Conservation (phyloP, 2,888 invertebrate species). For the Drosophila tanythrix region DNA sequence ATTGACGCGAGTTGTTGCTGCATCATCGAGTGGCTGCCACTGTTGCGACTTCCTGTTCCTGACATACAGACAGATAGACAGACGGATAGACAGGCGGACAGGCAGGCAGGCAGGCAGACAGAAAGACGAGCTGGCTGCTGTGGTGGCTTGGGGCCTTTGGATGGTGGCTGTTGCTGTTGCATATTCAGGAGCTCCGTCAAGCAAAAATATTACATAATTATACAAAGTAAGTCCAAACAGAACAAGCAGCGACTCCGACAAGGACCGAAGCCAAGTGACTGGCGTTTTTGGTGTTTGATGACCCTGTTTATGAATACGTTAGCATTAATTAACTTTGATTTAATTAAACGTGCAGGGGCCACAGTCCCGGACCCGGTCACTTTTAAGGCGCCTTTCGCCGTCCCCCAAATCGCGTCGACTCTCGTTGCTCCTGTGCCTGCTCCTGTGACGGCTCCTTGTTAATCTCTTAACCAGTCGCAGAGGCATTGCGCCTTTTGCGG, state of each 20-base stretch:
- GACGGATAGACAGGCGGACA: background rate
- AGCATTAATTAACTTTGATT: conserved; percentile 84
- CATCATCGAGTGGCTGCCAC: conserved; percentile 42
- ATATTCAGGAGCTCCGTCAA: conserved; percentile 66
- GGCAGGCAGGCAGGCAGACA: background rate
- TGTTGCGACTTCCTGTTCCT: conserved; percentile 53
- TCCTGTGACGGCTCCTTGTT: conserved; percentile 50
- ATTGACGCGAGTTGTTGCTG: conserved; percentile 35
- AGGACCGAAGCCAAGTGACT: conserved; percentile 34
- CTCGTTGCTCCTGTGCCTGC: conserved; percentile 18
- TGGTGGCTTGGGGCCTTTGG: conserved; percentile 9
- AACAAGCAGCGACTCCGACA: conserved; percentile 16
- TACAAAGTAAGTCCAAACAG: conserved; percentile 60
- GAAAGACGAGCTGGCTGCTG: conserved; percentile 10
- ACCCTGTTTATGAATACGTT: conserved; percentile 82
- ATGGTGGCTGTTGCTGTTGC: conserved; percentile 50
- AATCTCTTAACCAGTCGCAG: conserved; percentile 71
- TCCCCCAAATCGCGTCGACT: conserved; percentile 1
- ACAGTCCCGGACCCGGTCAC: conserved; percentile 48
- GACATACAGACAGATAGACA: conserved; percentile 31
- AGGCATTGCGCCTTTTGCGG: conserved; percentile 72
- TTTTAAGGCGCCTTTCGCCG: conserved; percentile 50
- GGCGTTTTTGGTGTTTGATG: conserved; percentile 72
- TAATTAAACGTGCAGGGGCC: conserved; percentile 76
- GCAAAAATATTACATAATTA: conserved; percentile 76